These are phyloP conservation scores for Girardia tigrina DNA, from an alignment of 2,888 invertebrate species.

Conservation along the genomic window DNA sequence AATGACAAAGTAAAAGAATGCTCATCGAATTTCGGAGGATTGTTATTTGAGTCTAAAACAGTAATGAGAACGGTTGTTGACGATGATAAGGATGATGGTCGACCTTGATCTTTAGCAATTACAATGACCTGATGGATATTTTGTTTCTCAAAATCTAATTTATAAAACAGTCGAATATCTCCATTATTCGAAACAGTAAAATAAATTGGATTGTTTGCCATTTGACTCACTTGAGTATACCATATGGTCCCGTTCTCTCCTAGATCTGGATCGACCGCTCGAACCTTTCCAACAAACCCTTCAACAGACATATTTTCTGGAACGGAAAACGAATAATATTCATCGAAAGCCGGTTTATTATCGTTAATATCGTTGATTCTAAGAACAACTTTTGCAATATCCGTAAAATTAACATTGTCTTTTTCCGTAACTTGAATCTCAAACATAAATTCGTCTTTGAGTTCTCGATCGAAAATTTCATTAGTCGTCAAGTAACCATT, in stretches of 20 bases:
- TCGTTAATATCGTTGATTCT: not conserved
- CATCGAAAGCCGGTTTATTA: constrained; percentile 1
- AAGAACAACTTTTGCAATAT: not conserved
- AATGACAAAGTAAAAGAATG: not conserved
- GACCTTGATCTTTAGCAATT: not conserved
- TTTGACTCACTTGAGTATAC: not conserved
- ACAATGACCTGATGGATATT: not conserved
- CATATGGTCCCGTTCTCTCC: not conserved
- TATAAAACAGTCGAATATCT: not conserved
- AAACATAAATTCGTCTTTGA: not conserved
- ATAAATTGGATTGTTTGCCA: not conserved
- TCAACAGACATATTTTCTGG: constrained; percentile 13
- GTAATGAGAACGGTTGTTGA: not conserved
- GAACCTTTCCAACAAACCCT: not conserved
- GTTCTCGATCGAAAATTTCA: constrained; percentile 16
- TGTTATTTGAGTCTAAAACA: not conserved
- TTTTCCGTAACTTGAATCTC: not conserved
- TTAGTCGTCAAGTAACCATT: not conserved
- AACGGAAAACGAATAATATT: not conserved
- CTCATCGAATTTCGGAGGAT: not conserved
- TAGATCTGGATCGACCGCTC: not conserved
- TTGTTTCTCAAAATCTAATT: not conserved
- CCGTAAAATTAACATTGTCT: not conserved
- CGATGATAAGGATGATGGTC: not conserved
- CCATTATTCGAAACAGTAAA: not conserved